Base-by-base conservation (phyloP, 2,888 invertebrate species). In the Euplagia quadripunctaria region DNA sequence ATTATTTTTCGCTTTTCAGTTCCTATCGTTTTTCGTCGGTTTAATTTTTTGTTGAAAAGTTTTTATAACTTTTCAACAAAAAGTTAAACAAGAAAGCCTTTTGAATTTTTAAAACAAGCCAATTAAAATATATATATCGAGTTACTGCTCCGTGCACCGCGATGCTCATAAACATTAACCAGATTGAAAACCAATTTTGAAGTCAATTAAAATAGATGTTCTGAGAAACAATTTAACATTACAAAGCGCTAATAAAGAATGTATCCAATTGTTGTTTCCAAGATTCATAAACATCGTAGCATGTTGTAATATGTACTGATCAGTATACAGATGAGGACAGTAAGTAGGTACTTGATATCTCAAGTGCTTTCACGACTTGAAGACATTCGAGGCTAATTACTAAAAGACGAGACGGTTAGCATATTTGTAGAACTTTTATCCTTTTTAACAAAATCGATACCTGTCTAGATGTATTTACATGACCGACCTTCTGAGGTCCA, bases 181-280 rank as follows among this genome's bases (percentile, higher is more conserved):
- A 11, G 7, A 58, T 4, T 20, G 4, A 11, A 20, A 58, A 58
- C n/a, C 4, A 20, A 20, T 4, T 11, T 58, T 55, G n/a, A 20
- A 20, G 0, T 58, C 11, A 20, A 0, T 20, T 20, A n/a, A 20
- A 31, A 31, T 31, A 58, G 20, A n/a, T 20, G 0, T n/a, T 20
- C 3, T 20, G 4, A 58, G 2, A 51, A 51, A 51, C 14, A 82
- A 85, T 79, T 77, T 76, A 85, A 81, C 20, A 43, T 82, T 79
- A 76, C 75, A 78, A 70, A 69, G 1, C 6, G 43, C 11, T 1
- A 46, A 46, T 9, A 65, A 65, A 71, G 77, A 70, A 64, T 52
- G 70, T 64, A 70, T 71, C 70, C 68, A 72, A 81, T 86, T 81
- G 80, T 80, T 85, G 79, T 79, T 81, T 77, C 80, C 73, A 78